Base-by-base conservation (phyloP, 2,888 invertebrate genomes). In the Tethea ocularis region DNA sequence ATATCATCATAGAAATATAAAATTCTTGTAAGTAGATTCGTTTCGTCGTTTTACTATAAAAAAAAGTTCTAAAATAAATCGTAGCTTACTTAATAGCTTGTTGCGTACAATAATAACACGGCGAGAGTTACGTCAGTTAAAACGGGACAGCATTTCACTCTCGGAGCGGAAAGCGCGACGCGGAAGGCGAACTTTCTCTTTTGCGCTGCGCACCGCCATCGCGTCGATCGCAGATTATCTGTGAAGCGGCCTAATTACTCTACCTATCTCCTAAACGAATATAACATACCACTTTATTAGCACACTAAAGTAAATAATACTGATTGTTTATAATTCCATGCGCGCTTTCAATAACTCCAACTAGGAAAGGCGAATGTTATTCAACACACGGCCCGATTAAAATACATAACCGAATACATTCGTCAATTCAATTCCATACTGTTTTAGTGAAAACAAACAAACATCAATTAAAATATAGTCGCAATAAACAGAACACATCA, bases 131-230 rank as follows among this genome's bases (percentile, higher is more conserved):
- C 92, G 91, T 92, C 90, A 91, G 74, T 77, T 74, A 82, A 78
- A 87, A 91, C 91, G 91, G 92, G 91, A 91, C 90, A 88, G 83
- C 91, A 91, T 91, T 91, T 91, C 91, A 91, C 91, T 92, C 90
- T 91, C 90, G 74, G 78, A 78, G 88, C 91, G 91, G 90, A 90
- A 91, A 91, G 89, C 87, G 87, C 90, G 85, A 89, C 84, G 91
- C 91, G 91, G 92, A 92, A 92, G 87, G 84, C 84, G 71, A 83
- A 91, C 92, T 92, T 92, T 92, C 92, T 91, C 91, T 93, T 92
- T 90, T 89, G 88, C 87, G 79, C 83, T 80, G 84, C 82, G 81
- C 78, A 77, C 68, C 69, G 74, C 70, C 74, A 75, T 57, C 60
- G 67, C 68, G 74, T 71, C 59, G 61, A 46, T 78, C 78, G 75